Base-by-base conservation (phyloP, 1,140 invertebrate genomes). In the Heliconius melpomene region DNA sequence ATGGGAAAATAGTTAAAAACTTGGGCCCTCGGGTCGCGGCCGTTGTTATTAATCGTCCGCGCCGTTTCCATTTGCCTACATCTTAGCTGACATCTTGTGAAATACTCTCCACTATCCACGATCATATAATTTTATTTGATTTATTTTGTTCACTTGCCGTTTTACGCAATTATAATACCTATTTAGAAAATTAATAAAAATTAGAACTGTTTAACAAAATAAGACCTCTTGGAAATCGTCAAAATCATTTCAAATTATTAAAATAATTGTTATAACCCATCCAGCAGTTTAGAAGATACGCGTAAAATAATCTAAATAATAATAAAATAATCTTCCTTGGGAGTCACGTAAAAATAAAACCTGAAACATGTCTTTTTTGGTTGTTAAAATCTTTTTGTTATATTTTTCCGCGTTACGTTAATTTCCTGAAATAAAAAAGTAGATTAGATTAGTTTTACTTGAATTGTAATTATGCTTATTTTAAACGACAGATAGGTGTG, bases 11-110 rank as follows among this genome's bases (percentile, higher is more conserved):
- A 70, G 38, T 71, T 72, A 80, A 80, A 80, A 80, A 72, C 66
- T 46, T 8, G 32, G 79, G 77, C 79, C 79, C 70, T 40, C 26
- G 73, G 79, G 79, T 81, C 79, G 72, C 36, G 79, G 79, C 70
- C 79, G 40, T 77, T 66, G 74, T 70, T 79, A 74, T 77, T 78
- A 78, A 81, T 77, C 72, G 78, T 18, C 18, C 50, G 50, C 50
- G 50, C 72, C 38, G 60, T 66, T 29, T 66, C 11, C 60, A 66
- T 72, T 78, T 78, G 73, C 46, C 50, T 74, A 29, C 50, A 52
- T 52, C 16, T 52, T 16, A 52, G 29, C 23, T 74, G 73, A 54
- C 73, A 74, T 50, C n/a, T 74, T 74, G 46, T 52, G 73, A 66
- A 66, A 66, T 26, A 66, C 23, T 66, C 60, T 66, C 20, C n/a